Conservation (phyloP, 2,888 invertebrate genomes). For the Conomelus anceps region DNA sequence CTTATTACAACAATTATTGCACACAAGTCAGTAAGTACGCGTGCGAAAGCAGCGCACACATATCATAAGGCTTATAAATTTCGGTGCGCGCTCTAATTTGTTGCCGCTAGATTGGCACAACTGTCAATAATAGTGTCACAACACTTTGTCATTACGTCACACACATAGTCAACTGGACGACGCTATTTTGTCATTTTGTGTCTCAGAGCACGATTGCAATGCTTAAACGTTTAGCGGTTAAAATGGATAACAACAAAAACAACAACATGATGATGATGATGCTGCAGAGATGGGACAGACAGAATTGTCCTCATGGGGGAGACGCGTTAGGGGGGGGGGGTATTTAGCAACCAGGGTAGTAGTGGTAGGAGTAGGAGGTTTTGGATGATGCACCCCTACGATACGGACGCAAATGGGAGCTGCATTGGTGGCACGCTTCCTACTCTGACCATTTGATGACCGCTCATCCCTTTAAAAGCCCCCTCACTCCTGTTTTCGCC, state of each 20-base stretch:
- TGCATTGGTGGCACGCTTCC: background rate
- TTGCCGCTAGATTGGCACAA: too few species aligned
- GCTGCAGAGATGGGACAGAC: background rate
- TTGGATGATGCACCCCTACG: background rate
- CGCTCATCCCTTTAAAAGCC: background rate
- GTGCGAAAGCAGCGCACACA: too few species aligned
- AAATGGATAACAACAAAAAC: background rate
- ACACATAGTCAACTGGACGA: too few species aligned
- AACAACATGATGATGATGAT: background rate
- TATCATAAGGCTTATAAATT: too few species aligned
- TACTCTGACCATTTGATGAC: background rate
- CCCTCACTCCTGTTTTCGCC: too few species aligned
- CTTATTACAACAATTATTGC: too few species aligned
- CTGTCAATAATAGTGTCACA: too few species aligned
- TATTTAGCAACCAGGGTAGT: too few species aligned
- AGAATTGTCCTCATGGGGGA: background rate
- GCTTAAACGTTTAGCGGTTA: background rate
- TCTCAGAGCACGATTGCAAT: background rate
- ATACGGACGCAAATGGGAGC: background rate
- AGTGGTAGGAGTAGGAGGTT: background rate
- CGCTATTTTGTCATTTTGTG: too few species aligned
- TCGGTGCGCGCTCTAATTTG: too few species aligned
- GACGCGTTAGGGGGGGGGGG: background rate
- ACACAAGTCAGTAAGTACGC: too few species aligned
- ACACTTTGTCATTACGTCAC: too few species aligned